Conservation (phyloP, 2,113 vertebrate genomes). For the Oxyura jamaicensis region DNA sequence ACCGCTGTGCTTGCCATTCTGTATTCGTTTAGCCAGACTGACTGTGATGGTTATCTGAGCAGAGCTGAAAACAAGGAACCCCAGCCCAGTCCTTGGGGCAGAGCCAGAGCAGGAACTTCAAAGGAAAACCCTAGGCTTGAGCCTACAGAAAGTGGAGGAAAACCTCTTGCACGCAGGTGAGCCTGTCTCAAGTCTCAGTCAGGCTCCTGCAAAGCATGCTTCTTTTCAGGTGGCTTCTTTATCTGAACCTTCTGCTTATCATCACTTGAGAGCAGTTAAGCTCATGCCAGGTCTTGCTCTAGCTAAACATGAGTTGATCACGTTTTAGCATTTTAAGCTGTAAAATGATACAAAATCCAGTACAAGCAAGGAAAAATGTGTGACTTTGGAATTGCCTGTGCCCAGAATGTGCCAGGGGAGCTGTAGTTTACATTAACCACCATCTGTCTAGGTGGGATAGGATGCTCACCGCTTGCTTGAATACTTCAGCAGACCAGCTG, state of each 20-base stretch:
- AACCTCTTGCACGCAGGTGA: neutral
- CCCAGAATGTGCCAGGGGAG: neutral
- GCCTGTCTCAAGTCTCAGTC: neutral
- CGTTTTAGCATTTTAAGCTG: neutral
- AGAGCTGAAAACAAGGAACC: neutral
- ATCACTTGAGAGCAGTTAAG: conserved; percentile 5
- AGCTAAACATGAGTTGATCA: neutral
- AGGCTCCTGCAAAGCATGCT: neutral
- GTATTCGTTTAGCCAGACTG: neutral
- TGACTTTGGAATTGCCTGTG: neutral
- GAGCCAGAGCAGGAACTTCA: neutral
- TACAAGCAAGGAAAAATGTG: neutral
- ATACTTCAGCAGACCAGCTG: neutral
- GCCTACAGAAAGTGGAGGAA: neutral
- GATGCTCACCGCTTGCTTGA: neutral
- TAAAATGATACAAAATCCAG: neutral
- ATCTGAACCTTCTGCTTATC: conserved; percentile 14
- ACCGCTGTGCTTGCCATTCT: neutral
- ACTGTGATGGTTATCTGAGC: conserved; percentile 21
- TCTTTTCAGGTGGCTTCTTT: neutral
- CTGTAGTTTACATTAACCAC: neutral
- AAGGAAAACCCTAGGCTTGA: neutral
- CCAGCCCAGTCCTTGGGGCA: neutral
- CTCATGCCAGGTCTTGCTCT: neutral
- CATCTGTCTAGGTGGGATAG: neutral